Evolutionary conservation across 2,888 invertebrate genomes (phyloP), one percentile per base, ranked within the genome.

Genomic region (Agriopis marginaria): DNA sequence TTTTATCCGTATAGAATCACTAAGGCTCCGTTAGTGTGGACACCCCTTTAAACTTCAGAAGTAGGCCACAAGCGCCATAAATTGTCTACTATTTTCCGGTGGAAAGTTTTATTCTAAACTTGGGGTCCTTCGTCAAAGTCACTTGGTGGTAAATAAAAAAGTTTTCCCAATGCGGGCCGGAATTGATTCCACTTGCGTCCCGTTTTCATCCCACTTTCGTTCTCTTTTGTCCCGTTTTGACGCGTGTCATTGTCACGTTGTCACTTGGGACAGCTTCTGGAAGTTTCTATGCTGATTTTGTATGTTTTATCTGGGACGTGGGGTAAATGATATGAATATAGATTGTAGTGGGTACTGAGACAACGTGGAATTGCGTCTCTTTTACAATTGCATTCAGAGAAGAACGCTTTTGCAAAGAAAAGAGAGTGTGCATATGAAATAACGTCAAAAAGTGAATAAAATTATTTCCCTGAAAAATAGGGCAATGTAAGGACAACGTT

Each of bases 61-160:
- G 78, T 84, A 81, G 82, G 85, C 79, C 82, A 80, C 72, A 75
- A 79, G 76, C 70, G 73, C 70, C 79, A 78, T 80, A 82, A 82
- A 83, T 82, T 80, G 81, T 76, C 72, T 79, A 79, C 75, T 79
- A 79, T 81, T 84, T 81, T 78, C 79, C 79, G 79, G 78, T 80
- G 77, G 77, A 81, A 84, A 85, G 82, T 87, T 86, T 84, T 85
- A 84, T 85, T 86, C 82, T 80, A 85, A 89, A 90, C 86, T 89
- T 83, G 79, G 80, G 78, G 79, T 85, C 90, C 89, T 89, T 84
- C 90, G 87, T 91, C 90, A 91, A 89, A 90, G 87, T 89, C 89
- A 85, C 78, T 82, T 79, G 74, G 82, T 75, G 82, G 87, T 86
- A 88, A 89, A 89, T 89, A 89, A 89, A 88, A 89, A 90, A 86